These are phyloP conservation scores for Bradypodion pumilum DNA, from an alignment of 2,797 vertebrate genomes.

Conservation along the genomic window DNA sequence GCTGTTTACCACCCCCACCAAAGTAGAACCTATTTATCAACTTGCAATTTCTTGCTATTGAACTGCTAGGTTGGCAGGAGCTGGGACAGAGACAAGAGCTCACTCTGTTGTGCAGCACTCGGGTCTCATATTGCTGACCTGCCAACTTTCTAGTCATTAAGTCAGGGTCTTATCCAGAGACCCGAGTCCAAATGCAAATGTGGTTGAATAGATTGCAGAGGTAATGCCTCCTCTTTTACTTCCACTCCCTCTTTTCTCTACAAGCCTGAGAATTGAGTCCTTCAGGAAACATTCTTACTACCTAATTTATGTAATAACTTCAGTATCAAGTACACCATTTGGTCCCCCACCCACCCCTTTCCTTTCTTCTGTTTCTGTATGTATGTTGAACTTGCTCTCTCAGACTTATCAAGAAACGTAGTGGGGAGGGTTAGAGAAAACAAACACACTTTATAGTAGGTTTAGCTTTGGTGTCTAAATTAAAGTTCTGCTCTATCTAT, in stretches of 20 bases:
- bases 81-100: no score
- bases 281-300: background rate
- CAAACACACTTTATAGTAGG: background rate
- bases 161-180: no score
- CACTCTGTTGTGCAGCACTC: no score
- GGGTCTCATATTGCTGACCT: no score
- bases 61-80: no score
- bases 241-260: background rate
- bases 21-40: no score
- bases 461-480: background rate
- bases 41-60: no score
- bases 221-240: background rate
- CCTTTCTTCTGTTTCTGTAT: background rate
- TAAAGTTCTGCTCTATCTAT: background rate
- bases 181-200: conserved; percentile 17
- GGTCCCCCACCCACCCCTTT: background rate
- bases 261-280: background rate
- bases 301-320: conserved; percentile 6
- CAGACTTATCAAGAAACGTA: background rate
- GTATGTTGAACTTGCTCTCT: background rate
- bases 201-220: background rate
- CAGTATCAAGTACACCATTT: background rate
- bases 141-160: no score
- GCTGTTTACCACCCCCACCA: no score
- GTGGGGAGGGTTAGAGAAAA: background rate